phyloP scores from a whole-genome alignment of 1,140 invertebrate species.

The Drosophila yakuba region DNA sequence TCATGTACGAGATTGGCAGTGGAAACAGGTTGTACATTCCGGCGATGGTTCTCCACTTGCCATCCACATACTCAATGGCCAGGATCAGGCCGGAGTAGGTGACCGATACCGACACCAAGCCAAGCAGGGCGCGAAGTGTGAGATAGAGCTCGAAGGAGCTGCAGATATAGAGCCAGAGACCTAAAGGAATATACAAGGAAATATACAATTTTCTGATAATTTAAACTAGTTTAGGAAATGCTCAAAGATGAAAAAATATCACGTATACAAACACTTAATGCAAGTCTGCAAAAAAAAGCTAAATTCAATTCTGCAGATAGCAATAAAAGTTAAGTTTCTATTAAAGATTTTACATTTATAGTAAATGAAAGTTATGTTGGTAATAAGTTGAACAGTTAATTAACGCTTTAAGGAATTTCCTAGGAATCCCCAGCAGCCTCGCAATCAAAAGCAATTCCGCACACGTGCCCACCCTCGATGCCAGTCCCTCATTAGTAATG shows the following conservation, averaged over 20 bases:
- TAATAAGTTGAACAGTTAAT: not conserved
- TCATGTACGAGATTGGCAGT: conserved; percentile 89
- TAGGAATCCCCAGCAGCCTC: conserved; percentile 3
- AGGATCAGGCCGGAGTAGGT: conserved; percentile 90
- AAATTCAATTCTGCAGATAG: no score
- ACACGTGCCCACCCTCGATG: conserved; percentile 12
- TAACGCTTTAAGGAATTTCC: not conserved
- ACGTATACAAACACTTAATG: not conserved
- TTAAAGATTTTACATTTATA: not conserved
- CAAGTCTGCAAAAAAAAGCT: no score
- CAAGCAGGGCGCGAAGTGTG: conserved; percentile 87
- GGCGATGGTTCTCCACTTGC: conserved; percentile 90
- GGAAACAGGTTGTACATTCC: conserved; percentile 91
- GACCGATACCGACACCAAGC: conserved; percentile 89
- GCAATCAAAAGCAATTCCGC: conserved; percentile 16
- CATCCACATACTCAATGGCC: conserved; percentile 90
- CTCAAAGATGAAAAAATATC: not conserved
- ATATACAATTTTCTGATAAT: not conserved
- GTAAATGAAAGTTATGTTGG: not conserved
- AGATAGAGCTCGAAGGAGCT: conserved; percentile 89
- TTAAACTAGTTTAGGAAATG: not conserved
- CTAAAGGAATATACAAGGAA: conserved; percentile 60
- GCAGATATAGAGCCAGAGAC: conserved; percentile 87
- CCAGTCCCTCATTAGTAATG: conserved; percentile 61
- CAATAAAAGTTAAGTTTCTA: not conserved